Base-by-base conservation (phyloP, 1,140 invertebrate genomes). In the Listronotus bonariensis region DNA sequence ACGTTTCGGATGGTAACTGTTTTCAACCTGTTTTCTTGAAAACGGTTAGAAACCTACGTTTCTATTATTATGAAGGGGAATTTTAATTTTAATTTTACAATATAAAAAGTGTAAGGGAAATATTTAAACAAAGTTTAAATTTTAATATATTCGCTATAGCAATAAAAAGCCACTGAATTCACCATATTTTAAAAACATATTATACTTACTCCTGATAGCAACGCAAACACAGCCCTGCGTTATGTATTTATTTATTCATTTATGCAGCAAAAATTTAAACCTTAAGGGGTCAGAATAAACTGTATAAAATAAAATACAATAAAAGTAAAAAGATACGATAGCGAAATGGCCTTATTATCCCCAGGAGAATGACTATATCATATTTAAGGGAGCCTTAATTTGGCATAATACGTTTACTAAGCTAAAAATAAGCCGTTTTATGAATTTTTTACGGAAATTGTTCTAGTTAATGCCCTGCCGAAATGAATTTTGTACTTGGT, bases 361-460 rank as follows among this genome's bases (percentile, higher is more conserved):
- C 60, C 38, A 20, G 12, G 51, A 32, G 60, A 63, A 63, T 63
- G 32, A 46, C 51, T 63, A 63, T 63, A 55, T 63, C 60, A 63
- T 56, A 63, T 63, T 63, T 63, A 63, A 63, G 60, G 52, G 52
- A 54, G 32, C 43, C 60, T 63, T 63, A 63, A 63, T 63, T 63
- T 41, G 51, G 38, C 38, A 45, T 63, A 63, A 63, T 63, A 55
- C 60, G 60, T 52, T 63, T 54, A 56, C 40, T 63, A 63, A 63
- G 53, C 60, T 56, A 55, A 63, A 63, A 54, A 55, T 54, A 63
- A 55, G 53, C 53, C 46, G 58, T 63, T 56, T 63, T 63, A 63
- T 55, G 60, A 56, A 63, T 63, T 63, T 63, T 63, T 63, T 51
- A 55, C 51, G 60, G 60, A 63, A 45, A 63, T 52, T 56, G 60